Conservation (phyloP, 1,140 invertebrate species). For the Anastatus disparis region DNA sequence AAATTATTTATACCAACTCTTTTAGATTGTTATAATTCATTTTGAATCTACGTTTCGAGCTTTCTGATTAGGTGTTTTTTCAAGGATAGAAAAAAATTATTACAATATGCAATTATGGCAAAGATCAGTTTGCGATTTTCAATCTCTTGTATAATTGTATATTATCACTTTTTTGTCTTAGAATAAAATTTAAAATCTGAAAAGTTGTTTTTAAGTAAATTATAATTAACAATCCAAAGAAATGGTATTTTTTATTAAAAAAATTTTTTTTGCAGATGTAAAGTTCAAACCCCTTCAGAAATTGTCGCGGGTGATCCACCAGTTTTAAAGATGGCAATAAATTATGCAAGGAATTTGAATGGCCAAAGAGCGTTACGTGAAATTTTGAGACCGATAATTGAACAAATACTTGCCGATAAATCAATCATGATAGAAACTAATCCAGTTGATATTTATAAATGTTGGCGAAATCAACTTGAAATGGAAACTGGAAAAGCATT, state of each 20-base stretch:
- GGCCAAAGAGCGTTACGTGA: constrained; percentile 76
- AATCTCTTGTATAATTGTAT: neutral
- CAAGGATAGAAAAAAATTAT: too few species aligned
- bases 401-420: constrained; percentile 76
- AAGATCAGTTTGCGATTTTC: too few species aligned
- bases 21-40: neutral
- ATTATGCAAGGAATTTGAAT: constrained; percentile 77
- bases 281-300: constrained; percentile 80
- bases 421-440: constrained; percentile 81
- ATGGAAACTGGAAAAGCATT: constrained; percentile 77
- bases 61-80: too few species aligned
- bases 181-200: too few species aligned
- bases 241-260: too few species aligned
- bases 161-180: too few species aligned
- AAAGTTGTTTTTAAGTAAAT: neutral
- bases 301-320: constrained; percentile 81
- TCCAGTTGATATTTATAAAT: constrained; percentile 84
- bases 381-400: constrained; percentile 79
- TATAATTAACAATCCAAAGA: neutral
- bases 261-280: constrained; percentile 68
- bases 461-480: constrained; percentile 83
- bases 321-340: constrained; percentile 83
- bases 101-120: too few species aligned
- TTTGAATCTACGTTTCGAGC: too few species aligned
- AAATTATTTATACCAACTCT: neutral